Conservation (phyloP, 1,140 invertebrate genomes). For the Olivierus martensii region DNA sequence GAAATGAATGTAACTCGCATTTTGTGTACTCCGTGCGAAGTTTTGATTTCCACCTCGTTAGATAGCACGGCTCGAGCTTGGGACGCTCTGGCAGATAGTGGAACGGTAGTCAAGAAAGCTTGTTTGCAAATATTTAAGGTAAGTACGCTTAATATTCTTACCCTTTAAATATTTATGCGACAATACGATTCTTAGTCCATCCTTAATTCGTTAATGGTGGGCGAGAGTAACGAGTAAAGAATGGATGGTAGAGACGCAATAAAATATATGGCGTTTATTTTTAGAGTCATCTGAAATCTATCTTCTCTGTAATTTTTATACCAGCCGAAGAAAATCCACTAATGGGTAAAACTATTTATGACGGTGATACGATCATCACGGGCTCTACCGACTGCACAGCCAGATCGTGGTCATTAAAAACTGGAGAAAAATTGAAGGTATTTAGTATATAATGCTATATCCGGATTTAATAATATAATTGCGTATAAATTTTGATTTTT, state of each 20-base stretch:
- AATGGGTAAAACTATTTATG: slow-evolving; percentile 16
- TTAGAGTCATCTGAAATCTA: slow-evolving; percentile 35
- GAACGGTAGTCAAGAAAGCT: slow-evolving; percentile 22
- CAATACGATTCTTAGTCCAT: too few species aligned
- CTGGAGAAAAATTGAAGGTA: slow-evolving; percentile 32
- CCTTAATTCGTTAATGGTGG: too few species aligned
- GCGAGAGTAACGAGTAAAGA: too few species aligned
- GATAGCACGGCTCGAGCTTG: slow-evolving; percentile 39
- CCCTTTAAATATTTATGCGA: background rate
- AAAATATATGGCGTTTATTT: background rate
- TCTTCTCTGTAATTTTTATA: slow-evolving; percentile 39
- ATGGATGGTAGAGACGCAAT: too few species aligned
- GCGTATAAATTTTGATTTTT: too few species aligned
- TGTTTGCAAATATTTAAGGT: slow-evolving; percentile 21
- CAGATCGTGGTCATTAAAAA: slow-evolving; percentile 36
- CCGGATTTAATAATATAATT: too few species aligned
- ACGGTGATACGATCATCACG: slow-evolving; percentile 33
- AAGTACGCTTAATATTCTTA: background rate
- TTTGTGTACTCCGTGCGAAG: slow-evolving; percentile 38
- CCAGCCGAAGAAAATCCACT: slow-evolving; percentile 30
- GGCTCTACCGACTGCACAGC: slow-evolving; percentile 38
- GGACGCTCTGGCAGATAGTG: slow-evolving; percentile 33
- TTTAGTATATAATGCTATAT: background rate
- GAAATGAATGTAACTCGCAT: slow-evolving; percentile 36
- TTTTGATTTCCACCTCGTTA: slow-evolving; percentile 36